A percentile compares a stretch with the other conserved stretches of the same genome.
These are phyloP conservation scores for Dendropsophus ebraccatus DNA, from an alignment of 2,113 vertebrate genomes.

Conservation along the genomic window DNA sequence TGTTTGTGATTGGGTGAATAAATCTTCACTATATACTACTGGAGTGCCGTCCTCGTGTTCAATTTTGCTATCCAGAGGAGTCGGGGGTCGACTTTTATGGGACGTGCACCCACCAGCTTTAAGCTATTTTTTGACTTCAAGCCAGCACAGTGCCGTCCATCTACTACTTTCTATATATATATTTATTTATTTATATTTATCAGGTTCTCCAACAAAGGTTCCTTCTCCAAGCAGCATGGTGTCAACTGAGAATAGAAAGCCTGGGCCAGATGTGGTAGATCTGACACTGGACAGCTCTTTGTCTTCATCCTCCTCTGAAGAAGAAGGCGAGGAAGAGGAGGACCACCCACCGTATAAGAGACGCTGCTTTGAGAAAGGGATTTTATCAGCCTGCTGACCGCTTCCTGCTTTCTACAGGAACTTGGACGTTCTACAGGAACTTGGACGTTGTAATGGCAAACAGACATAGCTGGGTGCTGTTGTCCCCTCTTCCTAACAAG, in stretches of 20 bases:
- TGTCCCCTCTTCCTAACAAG: conserved; percentile 46
- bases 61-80: too few relatives aligned
- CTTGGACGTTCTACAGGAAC: too few relatives aligned
- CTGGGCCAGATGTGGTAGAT: conserved; percentile 87
- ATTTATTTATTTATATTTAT: background rate
- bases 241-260: conserved; percentile 80
- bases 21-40: too few relatives aligned
- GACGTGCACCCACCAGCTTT: too few relatives aligned
- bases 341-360: conserved; percentile 89
- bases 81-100: too few relatives aligned
- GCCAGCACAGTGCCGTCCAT: too few relatives aligned
- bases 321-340: conserved; percentile 86
- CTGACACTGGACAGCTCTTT: conserved; percentile 96
- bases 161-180: too few relatives aligned
- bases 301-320: conserved; percentile 83
- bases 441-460: conserved; percentile 10
- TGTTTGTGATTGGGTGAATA: too few relatives aligned
- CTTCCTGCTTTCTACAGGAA: background rate
- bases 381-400: conserved; percentile 95
- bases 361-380: conserved; percentile 93
- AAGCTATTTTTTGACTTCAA: too few relatives aligned
- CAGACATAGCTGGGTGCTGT: background rate
- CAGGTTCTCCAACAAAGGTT: conserved; percentile 87
- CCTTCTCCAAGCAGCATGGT: conserved; percentile 76
- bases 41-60: too few relatives aligned